Conservation (phyloP, 2,888 invertebrate species). For the Synanthedon vespiformis region DNA sequence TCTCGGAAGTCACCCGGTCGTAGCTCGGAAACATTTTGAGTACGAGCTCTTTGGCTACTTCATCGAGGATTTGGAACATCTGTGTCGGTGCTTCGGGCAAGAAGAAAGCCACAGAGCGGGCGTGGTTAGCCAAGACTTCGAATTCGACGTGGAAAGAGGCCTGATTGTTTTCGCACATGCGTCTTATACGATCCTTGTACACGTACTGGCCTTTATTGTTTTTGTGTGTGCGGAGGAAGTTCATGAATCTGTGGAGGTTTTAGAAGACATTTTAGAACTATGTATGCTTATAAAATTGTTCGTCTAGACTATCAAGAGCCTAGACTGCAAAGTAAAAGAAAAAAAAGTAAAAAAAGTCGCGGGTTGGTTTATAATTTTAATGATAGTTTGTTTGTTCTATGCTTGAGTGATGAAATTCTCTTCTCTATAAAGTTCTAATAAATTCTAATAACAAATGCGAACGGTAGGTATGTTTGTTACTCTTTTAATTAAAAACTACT, state of each 20-base stretch:
- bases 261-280: too few species aligned
- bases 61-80: slow-evolving; percentile 96
- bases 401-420: too few species aligned
- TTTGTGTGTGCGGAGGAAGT: slow-evolving; percentile 90
- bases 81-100: slow-evolving; percentile 97
- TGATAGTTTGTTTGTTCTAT: too few species aligned
- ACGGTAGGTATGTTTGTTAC: too few species aligned
- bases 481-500: too few species aligned
- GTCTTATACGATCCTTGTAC: slow-evolving; percentile 91
- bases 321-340: too few species aligned
- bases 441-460: too few species aligned
- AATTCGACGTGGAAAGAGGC: slow-evolving; percentile 95
- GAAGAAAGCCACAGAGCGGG: slow-evolving; percentile 96
- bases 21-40: slow-evolving; percentile 96
- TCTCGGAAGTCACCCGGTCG: slow-evolving; percentile 91
- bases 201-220: slow-evolving; percentile 89
- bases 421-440: too few species aligned
- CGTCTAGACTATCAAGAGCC: too few species aligned
- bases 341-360: too few species aligned
- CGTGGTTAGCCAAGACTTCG: slow-evolving; percentile 87
- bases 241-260: slow-evolving; percentile 75
- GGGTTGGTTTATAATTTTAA: too few species aligned
- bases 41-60: slow-evolving; percentile 93
- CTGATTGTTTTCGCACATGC: slow-evolving; percentile 94
- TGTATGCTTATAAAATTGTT: background rate